phyloP scores from a whole-genome alignment of 2,113 vertebrate genomes.

The Notarius quadriscutis region DNA sequence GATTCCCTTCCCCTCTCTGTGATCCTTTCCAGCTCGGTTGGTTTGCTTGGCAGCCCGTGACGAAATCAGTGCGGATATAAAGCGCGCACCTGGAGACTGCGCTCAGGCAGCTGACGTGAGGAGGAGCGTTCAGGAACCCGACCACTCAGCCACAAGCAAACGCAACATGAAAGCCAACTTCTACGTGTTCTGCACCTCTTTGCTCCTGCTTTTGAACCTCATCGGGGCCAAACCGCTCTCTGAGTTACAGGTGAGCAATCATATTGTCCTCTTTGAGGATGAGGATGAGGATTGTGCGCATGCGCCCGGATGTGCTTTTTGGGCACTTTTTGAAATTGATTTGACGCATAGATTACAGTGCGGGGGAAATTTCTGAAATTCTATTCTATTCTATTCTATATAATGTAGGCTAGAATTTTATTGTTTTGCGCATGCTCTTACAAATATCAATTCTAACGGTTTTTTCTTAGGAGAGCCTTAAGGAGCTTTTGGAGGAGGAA shows the following conservation, averaged over 20 bases:
- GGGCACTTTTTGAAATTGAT: background rate
- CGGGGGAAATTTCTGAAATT: no score
- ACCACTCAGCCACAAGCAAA: background rate
- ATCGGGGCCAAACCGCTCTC: slow-evolving; percentile 61
- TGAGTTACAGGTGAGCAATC: slow-evolving; percentile 66
- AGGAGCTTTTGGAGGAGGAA: slow-evolving; percentile 68
- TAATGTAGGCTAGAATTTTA: background rate
- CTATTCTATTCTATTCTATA: no score
- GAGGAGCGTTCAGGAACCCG: background rate
- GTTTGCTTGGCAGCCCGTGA: slow-evolving; percentile 61
- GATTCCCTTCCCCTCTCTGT: background rate
- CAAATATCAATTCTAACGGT: background rate
- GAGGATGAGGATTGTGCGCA: background rate
- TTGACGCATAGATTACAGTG: background rate
- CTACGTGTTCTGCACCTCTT: slow-evolving; percentile 60
- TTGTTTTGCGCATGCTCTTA: background rate
- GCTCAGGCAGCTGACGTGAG: slow-evolving; percentile 7
- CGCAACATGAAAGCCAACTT: slow-evolving; percentile 70
- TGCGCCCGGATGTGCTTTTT: background rate
- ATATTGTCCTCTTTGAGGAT: background rate
- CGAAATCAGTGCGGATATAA: slow-evolving; percentile 67
- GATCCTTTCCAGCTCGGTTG: background rate
- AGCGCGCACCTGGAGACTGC: slow-evolving; percentile 61
- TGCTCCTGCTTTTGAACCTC: slow-evolving; percentile 66
- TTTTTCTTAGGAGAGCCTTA: slow-evolving; percentile 62